Conservation (phyloP, 1,140 invertebrate genomes). For the Mya arenaria region DNA sequence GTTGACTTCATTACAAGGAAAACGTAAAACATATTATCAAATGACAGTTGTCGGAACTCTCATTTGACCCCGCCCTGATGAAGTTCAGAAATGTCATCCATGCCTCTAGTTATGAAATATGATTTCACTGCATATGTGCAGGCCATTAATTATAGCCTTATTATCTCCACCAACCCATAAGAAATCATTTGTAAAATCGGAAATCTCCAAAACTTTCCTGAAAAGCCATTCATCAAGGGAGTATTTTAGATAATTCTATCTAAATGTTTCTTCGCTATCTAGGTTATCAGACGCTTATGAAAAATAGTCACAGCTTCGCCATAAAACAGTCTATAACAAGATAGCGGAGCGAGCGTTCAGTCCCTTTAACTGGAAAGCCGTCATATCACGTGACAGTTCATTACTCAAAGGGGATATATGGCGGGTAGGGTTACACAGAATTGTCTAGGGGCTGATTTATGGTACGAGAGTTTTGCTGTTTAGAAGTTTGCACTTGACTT, state of each 20-base stretch:
- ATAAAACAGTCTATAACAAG: conserved; percentile 50
- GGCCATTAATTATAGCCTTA: conserved; percentile 32
- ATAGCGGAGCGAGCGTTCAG: conserved; percentile 33
- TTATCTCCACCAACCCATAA: conserved; percentile 38
- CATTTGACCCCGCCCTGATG: too few species aligned
- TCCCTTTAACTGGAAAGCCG: conserved; percentile 43
- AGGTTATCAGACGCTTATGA: conserved; percentile 52
- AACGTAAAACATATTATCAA: too few species aligned
- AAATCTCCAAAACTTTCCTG: conserved; percentile 32
- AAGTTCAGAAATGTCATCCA: too few species aligned
- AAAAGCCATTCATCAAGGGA: conserved; percentile 25
- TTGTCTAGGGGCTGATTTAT: conserved; percentile 45
- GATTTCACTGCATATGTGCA: conserved; percentile 6
- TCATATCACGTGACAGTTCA: conserved; percentile 51
- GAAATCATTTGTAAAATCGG: conserved; percentile 55
- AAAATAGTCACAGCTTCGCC: conserved; percentile 55
- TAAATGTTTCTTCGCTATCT: conserved; percentile 45
- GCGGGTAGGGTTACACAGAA: conserved; percentile 26
- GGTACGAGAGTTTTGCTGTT: too few species aligned
- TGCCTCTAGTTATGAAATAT: conserved; percentile 19
- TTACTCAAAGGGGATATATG: conserved; percentile 50
- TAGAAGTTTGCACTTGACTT: too few species aligned
- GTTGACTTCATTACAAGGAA: too few species aligned
- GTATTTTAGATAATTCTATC: conserved; percentile 45
- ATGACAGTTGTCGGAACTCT: too few species aligned